These are phyloP conservation scores for Venturia canescens DNA, from an alignment of 1,140 invertebrate species.

Conservation along the genomic window DNA sequence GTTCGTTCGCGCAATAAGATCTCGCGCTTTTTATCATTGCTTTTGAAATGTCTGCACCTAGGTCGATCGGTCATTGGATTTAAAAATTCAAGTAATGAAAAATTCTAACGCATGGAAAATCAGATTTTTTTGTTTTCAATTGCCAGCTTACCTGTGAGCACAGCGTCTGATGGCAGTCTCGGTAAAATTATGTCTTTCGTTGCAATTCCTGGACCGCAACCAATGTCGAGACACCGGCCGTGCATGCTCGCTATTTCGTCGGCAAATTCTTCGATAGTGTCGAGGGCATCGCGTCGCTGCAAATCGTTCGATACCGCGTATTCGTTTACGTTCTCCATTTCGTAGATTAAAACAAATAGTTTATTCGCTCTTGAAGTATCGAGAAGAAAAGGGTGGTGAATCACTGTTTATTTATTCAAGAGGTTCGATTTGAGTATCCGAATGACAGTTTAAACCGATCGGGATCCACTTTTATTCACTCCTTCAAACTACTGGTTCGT, in stretches of 20 bases:
- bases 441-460: too few species aligned
- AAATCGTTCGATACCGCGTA: conserved; percentile 82
- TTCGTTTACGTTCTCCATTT: conserved; percentile 81
- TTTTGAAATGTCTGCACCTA: conserved; percentile 83
- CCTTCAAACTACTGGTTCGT: too few species aligned
- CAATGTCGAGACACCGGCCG: conserved; percentile 83
- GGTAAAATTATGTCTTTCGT: conserved; percentile 83
- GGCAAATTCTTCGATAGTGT: conserved; percentile 82
- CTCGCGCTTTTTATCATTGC: conserved; percentile 84
- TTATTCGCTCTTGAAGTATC: background rate
- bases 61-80: background rate
- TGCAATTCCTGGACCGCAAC: conserved; percentile 87
- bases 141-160: conserved; percentile 64
- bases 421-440: background rate
- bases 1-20: conserved; percentile 73
- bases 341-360: background rate
- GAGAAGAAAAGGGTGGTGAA: background rate
- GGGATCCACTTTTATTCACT: background rate
- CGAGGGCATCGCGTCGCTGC: conserved; percentile 82
- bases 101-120: too few species aligned
- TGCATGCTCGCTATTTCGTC: conserved; percentile 75
- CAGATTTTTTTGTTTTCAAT: too few species aligned
- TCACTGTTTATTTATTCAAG: background rate
- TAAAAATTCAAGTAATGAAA: too few species aligned
- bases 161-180: conserved; percentile 76